Base-by-base conservation (phyloP, 2,888 invertebrate species). In the Zygaena filipendulae region DNA sequence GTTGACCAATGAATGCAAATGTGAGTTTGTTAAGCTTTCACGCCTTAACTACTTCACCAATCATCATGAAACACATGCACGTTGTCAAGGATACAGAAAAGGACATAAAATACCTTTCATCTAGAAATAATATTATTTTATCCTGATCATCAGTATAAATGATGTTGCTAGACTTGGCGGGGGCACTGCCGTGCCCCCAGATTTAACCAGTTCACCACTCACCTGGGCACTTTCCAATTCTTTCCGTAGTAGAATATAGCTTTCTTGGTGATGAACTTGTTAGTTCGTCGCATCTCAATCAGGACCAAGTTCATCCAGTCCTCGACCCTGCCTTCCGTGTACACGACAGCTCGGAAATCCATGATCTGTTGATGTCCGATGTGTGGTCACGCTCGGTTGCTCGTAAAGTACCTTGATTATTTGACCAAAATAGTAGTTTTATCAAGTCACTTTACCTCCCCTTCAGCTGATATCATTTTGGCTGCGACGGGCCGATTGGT, bases 221-320 rank as follows among this genome's bases (percentile, higher is more conserved):
- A 87, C 87, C 88, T 83, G 13, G 83, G 74, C 23, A 80, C 70
- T 44, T 77, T 71, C 70, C 86, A 83, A 42, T 90, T 87, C 59
- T 86, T 89, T 21, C 94, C 92, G 56, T 92, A 96, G 58, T 90
- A 87, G 64, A 87, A 92, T 40, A 96, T 87, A 11, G 94, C 90
- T 54, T 91, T 92, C 61, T 96, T 96, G 0, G 91, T 90, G 29
- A 94, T 85, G 49, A 83, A 91, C 40, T 91, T 84, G 66, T 95
- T 95, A 0, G 94, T 88, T 24, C 68, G 71, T 21, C 90, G 83
- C 95, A 96, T 96, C 68, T 95, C 95, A 3, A 63, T 74, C 10
- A 95, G 80, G 2, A 95, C 89, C 16, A 85, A 74, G 39, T 90
- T 92, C 95, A 96, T 93, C 95, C 96, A 96, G 45, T 91, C 89